A percentile compares a stretch with the other conserved stretches of the same genome.
These are phyloP conservation scores for Ridgeia piscesae DNA, from an alignment of 1,140 invertebrate genomes.

Conservation along the genomic window DNA sequence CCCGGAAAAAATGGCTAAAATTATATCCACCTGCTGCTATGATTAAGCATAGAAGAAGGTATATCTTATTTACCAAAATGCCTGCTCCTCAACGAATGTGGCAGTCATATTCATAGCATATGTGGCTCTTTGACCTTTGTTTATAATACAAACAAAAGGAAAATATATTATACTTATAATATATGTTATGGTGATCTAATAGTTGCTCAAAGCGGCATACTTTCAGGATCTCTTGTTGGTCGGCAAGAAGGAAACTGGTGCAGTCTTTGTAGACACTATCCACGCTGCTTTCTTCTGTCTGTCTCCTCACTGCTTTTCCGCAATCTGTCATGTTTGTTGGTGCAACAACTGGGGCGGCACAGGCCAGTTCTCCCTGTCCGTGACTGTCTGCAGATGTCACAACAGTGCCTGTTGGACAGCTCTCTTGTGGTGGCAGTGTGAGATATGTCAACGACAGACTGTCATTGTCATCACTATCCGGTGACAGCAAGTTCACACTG, in stretches of 20 bases:
- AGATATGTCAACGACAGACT: neutral
- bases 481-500: neutral
- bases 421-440: neutral
- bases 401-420: neutral
- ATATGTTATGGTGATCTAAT: neutral
- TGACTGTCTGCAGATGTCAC: neutral
- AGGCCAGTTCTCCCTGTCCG: neutral
- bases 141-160: too few species aligned
- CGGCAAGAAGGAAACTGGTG: slow-evolving; percentile 53
- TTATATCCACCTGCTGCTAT: too few species aligned
- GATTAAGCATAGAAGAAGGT: too few species aligned
- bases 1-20: too few species aligned
- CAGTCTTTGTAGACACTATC: slow-evolving; percentile 33
- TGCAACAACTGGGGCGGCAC: neutral
- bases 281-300: neutral
- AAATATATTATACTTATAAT: too few species aligned
- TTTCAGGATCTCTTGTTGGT: slow-evolving; percentile 56
- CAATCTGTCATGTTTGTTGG: slow-evolving; percentile 1
- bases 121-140: neutral
- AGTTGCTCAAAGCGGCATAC: slow-evolving; percentile 33
- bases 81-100: too few species aligned
- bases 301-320: slow-evolving; percentile 29
- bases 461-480: slow-evolving; percentile 10
- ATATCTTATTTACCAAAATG: too few species aligned
- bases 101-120: neutral